Conservation (phyloP, 1,140 invertebrate species). For the Trialeurodes vaporariorum region DNA sequence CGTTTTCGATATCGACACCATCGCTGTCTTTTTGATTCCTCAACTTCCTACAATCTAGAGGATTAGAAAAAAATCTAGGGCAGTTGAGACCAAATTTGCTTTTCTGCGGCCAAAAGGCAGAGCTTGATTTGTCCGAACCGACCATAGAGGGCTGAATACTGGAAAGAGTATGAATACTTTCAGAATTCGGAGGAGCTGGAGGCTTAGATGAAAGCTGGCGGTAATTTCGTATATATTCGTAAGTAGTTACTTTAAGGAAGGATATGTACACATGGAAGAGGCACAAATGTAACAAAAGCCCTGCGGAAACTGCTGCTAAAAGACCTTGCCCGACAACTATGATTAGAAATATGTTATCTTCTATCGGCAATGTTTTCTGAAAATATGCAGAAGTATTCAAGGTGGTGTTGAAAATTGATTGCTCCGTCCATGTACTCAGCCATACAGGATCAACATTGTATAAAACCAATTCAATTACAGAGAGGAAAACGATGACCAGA, state of each 20-base stretch:
- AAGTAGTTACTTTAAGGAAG: conserved; percentile 72
- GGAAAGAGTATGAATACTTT: not conserved
- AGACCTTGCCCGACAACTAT: conserved; percentile 48
- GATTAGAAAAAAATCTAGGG: not conserved
- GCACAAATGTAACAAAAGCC: conserved; percentile 72
- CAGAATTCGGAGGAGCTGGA: not conserved
- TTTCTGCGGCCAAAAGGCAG: not conserved
- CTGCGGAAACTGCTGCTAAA: conserved; percentile 59
- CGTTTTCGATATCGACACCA: not conserved
- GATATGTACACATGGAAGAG: conserved; percentile 83
- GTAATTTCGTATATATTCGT: conserved; percentile 68
- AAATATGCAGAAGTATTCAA: not conserved
- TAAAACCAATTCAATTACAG: conserved; percentile 50
- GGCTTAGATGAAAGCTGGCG: conserved; percentile 26
- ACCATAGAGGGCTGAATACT: not conserved
- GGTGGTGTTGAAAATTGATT: conserved; percentile 20
- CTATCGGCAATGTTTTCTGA: not conserved
- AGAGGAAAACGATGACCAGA: conserved; percentile 52
- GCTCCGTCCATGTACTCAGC: not conserved
- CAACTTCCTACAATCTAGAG: not conserved
- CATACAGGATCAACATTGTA: conserved; percentile 40
- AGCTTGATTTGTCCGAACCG: not conserved
- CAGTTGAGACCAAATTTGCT: not conserved
- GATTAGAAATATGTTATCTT: conserved; percentile 15
- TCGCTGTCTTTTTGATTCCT: not conserved